A percentile compares a stretch with the other conserved stretches of the same genome.
These are phyloP conservation scores for Tetanocera ferruginea DNA, from an alignment of 2,888 invertebrate species.

Conservation along the genomic window DNA sequence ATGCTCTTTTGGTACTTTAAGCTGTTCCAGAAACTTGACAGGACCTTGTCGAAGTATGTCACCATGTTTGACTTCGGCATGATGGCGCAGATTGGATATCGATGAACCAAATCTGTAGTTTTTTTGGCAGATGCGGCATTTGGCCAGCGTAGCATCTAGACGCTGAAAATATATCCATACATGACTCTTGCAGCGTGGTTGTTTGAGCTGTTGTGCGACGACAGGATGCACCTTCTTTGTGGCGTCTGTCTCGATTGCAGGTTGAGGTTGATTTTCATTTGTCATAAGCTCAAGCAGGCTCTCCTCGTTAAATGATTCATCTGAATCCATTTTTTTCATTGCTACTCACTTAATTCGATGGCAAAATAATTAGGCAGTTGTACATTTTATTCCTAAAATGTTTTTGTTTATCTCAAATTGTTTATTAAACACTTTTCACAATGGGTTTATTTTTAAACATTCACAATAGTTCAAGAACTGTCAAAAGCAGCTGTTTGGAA, in stretches of 20 bases:
- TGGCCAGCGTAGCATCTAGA: neutral
- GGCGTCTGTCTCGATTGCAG: neutral
- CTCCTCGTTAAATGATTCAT: neutral
- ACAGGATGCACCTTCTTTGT: constrained; percentile 16
- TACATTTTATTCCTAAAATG: too few species aligned
- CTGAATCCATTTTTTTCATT: neutral
- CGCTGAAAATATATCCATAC: constrained; percentile 29
- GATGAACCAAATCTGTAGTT: constrained; percentile 31
- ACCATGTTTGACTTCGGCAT: constrained; percentile 22
- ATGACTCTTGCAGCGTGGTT: constrained; percentile 24
- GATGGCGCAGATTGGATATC: constrained; percentile 22
- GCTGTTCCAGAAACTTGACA: constrained; percentile 13
- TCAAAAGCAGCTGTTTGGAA: too few species aligned
- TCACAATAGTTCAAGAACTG: neutral
- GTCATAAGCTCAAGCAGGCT: neutral
- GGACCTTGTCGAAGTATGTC: constrained; percentile 14
- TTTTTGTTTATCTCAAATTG: neutral
- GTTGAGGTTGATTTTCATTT: neutral
- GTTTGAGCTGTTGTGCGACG: constrained; percentile 1
- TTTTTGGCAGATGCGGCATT: constrained; percentile 27
- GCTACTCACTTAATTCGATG: too few species aligned
- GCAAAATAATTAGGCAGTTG: too few species aligned
- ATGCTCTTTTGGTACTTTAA: constrained; percentile 16
- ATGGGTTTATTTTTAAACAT: neutral
- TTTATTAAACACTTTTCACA: neutral